These are phyloP conservation scores for Bucco capensis DNA, from an alignment of 2,113 vertebrate species.

Conservation along the genomic window DNA sequence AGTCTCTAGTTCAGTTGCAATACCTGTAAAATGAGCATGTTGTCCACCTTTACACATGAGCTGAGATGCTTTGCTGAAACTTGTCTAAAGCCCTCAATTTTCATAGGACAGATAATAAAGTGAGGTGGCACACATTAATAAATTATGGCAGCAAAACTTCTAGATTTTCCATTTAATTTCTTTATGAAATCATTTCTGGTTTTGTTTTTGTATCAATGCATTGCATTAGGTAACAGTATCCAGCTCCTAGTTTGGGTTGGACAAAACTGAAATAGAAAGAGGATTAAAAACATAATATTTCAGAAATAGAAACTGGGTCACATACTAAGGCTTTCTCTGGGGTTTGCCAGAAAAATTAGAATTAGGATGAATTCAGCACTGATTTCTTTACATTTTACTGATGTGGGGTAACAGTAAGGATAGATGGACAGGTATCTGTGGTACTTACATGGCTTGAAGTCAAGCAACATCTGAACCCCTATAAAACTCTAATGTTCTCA, in stretches of 20 bases:
- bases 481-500: not conserved
- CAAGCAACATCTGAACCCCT: not conserved
- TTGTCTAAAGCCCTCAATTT: not conserved
- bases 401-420: not conserved
- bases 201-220: not conserved
- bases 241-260: not conserved
- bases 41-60: not conserved
- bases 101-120: not conserved
- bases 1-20: not conserved
- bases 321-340: conserved; percentile 18
- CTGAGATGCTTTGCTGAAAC: not conserved
- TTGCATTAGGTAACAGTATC: not conserved
- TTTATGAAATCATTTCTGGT: not conserved
- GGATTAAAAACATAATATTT: conserved; percentile 43
- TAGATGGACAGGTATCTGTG: rapidly evolving
- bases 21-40: not conserved
- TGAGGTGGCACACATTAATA: not conserved
- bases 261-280: conserved; percentile 28
- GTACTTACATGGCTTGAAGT: not conserved
- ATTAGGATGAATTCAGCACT: not conserved
- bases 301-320: conserved; percentile 46
- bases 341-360: conserved; percentile 1
- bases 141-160: not conserved
- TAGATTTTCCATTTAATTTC: not conserved
- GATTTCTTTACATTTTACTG: not conserved